Evolutionary conservation across 2,888 invertebrate genomes (phyloP), one percentile per base, ranked within the genome.

Genomic region (Vanessa cardui): DNA sequence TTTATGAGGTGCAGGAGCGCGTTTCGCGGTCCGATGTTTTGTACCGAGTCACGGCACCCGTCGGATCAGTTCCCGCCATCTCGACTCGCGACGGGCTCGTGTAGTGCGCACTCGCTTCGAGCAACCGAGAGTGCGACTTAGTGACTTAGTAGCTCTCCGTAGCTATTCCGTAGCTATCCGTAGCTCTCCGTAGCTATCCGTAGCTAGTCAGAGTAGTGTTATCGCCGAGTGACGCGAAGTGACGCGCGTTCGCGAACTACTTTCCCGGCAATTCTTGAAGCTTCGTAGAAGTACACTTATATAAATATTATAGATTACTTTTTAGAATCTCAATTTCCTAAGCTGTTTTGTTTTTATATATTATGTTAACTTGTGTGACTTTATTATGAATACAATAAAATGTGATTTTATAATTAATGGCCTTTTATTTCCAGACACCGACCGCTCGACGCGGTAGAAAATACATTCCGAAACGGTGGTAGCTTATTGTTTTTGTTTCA

Each of bases 351-450:
- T 73, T 73, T 69, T 58, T 67, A 69, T 72, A 63, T 68, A 70
- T 73, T 68, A 58, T 70, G 70, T 73, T 65, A 79, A 50, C 78
- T 81, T 80, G 78, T 83, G 81, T 84, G 80, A 80, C 74, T 79
- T 82, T 79, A 81, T 75, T 78, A 82, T 82, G 76, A 74, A 62
- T 80, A 79, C 80, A 85, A 78, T 84, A 85, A 85, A 86, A 80
- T 73, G 78, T 83, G 82, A 77, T 83, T 86, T 86, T 71, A 44
- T 73, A 73, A 72, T 64, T 45, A 50, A 45, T 65, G 9, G 31
- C 66, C 74, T 78, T 77, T 76, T 70, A 72, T 76, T 76, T 66
- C 5, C 2, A 39, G 39, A n/a, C 39, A 26, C 26, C n/a, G 16
- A 31, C 26, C 26, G 26, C 26, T 26, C 26, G 26, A 26, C 26